Conservation (phyloP, 2,797 vertebrate species). For the Nannoperca obscura region DNA sequence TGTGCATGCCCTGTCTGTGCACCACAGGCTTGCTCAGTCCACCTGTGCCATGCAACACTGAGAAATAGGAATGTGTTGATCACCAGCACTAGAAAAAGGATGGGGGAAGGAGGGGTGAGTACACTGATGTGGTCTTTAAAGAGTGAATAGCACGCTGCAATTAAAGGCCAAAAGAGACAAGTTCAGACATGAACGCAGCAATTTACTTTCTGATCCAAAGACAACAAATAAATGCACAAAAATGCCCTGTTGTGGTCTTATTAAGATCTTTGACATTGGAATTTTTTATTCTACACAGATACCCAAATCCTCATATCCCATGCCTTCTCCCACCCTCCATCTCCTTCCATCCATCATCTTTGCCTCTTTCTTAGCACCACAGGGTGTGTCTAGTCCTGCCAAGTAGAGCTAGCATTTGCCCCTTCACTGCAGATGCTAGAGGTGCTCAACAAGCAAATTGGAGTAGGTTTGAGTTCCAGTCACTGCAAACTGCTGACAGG, state of each 20-base stretch:
- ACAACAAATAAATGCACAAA: constrained; percentile 8
- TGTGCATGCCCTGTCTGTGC: constrained; percentile 68
- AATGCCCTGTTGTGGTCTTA: neutral
- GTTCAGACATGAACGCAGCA: constrained; percentile 16
- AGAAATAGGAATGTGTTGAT: constrained; percentile 83
- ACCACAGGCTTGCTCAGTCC: constrained; percentile 71
- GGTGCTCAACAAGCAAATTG: constrained; percentile 23
- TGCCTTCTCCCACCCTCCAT: neutral
- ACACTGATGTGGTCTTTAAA: constrained; percentile 40
- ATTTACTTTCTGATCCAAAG: constrained; percentile 16
- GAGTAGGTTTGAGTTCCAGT: constrained; percentile 34
- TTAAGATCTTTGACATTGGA: neutral
- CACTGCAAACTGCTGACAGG: constrained; percentile 51
- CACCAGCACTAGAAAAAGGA: constrained; percentile 64
- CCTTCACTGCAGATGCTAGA: constrained; percentile 34
- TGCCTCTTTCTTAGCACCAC: neutral
- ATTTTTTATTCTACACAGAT: neutral
- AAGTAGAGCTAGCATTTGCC: constrained; percentile 46
- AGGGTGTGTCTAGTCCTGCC: constrained; percentile 44
- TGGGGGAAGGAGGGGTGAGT: constrained; percentile 24
- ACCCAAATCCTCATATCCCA: neutral
- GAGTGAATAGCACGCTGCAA: constrained; percentile 14
- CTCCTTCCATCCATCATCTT: constrained; percentile 1
- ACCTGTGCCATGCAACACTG: constrained; percentile 87
- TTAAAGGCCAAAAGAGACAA: constrained; percentile 46